Percentiles rank a stretch among this genome's conserved stretches.
These are phyloP conservation scores for Amphipoea lucens DNA, from an alignment of 2,888 invertebrate genomes.

Conservation along the genomic window DNA sequence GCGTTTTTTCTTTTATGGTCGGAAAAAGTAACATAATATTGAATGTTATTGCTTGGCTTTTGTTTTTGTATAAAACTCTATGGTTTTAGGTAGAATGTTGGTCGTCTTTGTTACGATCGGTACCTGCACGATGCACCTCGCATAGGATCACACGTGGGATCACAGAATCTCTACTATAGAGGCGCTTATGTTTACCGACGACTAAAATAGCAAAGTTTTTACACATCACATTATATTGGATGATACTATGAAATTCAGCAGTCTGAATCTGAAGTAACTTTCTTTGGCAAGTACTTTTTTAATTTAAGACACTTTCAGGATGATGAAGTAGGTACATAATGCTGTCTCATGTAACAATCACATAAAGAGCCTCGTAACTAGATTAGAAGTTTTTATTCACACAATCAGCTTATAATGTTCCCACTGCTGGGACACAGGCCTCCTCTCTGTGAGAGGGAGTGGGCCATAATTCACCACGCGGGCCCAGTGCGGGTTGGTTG, in stretches of 20 bases:
- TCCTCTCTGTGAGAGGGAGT: not conserved
- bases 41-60: constrained; percentile 10
- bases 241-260: not conserved
- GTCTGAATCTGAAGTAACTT: not conserved
- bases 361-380: not conserved
- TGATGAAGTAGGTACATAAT: not conserved
- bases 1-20: not conserved
- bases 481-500: not conserved
- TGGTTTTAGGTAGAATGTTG: not conserved
- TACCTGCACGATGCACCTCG: constrained; percentile 1
- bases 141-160: not conserved
- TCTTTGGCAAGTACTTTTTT: not conserved
- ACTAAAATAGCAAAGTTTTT: not conserved
- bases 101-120: constrained; percentile 11
- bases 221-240: too few relatives aligned
- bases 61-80: constrained; percentile 12
- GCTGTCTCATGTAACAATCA: not conserved
- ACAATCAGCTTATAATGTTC: not conserved
- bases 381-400: not conserved
- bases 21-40: not conserved
- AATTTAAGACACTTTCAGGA: not conserved
- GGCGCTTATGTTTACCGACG: not conserved
- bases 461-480: not conserved
- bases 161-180: not conserved
- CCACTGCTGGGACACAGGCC: not conserved